A percentile compares a stretch with the other conserved stretches of the same genome.
Conservation (phyloP, 1,140 invertebrate genomes). For the Zeugodacus cucurbitae region DNA sequence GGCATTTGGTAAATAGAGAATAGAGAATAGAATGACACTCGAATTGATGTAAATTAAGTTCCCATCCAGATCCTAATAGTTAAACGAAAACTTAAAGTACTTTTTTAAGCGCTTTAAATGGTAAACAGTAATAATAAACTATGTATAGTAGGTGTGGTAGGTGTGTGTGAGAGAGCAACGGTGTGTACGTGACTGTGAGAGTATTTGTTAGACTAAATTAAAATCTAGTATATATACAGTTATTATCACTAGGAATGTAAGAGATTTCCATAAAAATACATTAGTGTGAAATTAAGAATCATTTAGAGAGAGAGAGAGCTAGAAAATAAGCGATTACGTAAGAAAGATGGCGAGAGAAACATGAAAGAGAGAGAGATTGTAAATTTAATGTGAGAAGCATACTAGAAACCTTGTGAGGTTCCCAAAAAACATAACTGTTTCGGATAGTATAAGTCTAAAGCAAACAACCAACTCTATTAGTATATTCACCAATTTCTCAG, state of each 20-base stretch:
- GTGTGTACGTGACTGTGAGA: not conserved
- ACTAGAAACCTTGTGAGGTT: too few species aligned
- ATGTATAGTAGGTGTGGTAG: not conserved
- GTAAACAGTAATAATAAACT: not conserved
- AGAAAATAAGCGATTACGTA: too few species aligned
- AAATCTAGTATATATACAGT: not conserved
- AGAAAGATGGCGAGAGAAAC: too few species aligned
- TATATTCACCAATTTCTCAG: too few species aligned
- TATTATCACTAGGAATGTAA: conserved; percentile 7
- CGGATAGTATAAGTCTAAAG: too few species aligned
- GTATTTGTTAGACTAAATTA: not conserved
- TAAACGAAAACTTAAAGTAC: not conserved
- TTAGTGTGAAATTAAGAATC: too few species aligned
- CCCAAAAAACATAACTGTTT: too few species aligned
- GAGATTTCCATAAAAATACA: too few species aligned
- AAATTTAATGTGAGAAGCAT: too few species aligned
- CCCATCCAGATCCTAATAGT: conserved; percentile 3
- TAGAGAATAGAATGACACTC: not conserved
- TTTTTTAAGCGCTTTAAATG: conserved; percentile 26
- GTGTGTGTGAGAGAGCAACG: not conserved
- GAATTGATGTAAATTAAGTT: conserved; percentile 38
- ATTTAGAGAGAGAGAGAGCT: too few species aligned
- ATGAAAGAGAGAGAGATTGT: too few species aligned
- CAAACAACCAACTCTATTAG: too few species aligned
- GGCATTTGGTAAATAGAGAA: not conserved